Conservation (phyloP, 2,113 vertebrate genomes). For the Alexandromys fortis region DNA sequence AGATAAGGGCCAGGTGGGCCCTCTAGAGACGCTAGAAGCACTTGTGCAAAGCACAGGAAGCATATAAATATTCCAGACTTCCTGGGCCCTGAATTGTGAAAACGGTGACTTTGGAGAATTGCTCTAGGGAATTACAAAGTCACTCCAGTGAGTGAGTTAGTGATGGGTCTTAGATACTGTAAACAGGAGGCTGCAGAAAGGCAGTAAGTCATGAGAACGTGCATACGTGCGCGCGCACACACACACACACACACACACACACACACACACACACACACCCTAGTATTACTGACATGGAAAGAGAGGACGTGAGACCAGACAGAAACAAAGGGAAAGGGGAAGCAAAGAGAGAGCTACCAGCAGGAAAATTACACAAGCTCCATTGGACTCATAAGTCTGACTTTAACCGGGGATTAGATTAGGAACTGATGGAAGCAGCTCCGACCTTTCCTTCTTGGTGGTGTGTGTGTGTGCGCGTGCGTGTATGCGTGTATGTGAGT, state of each 20-base stretch:
- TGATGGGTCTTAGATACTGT: neutral
- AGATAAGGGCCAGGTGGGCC: no score
- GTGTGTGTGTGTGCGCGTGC: no score
- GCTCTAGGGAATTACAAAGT: neutral
- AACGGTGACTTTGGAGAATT: neutral
- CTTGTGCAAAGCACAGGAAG: neutral
- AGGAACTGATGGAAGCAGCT: no score
- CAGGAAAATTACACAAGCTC: neutral
- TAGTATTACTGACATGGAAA: neutral
- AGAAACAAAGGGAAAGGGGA: neutral
- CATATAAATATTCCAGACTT: neutral
- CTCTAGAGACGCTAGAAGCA: neutral
- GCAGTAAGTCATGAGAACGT: neutral
- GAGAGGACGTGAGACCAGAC: slow-evolving; percentile 41
- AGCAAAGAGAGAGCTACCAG: neutral
- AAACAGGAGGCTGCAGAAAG: neutral
- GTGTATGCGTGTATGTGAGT: no score
- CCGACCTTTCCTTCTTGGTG: neutral
- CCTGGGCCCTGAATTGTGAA: neutral
- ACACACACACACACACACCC: neutral
- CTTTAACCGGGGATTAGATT: neutral
- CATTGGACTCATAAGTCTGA: neutral
- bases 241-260: no score
- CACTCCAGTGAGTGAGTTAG: neutral
- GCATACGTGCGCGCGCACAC: rapidly evolving